phyloP scores from a whole-genome alignment of 2,797 vertebrate species.

The Danio choprae region DNA sequence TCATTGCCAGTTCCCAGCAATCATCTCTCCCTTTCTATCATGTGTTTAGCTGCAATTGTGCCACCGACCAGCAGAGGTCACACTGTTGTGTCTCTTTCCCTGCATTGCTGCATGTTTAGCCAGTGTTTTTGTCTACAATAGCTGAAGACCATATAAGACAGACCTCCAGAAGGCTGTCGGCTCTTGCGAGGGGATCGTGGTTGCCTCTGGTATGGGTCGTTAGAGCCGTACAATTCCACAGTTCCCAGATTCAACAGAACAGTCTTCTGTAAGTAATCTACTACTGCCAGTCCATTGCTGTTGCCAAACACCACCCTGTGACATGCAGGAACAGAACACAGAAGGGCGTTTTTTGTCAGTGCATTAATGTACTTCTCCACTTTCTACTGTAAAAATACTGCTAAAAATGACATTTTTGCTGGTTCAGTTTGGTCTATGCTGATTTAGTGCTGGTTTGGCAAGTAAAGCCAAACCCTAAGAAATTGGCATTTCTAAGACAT shows the following conservation, averaged over 20 bases:
- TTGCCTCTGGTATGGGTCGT: slow-evolving; percentile 96
- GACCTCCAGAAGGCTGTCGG: slow-evolving; percentile 96
- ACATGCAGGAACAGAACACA: slow-evolving; percentile 20
- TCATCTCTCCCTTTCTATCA: slow-evolving; percentile 64
- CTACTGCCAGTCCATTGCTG: slow-evolving; percentile 93
- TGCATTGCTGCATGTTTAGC: slow-evolving; percentile 11
- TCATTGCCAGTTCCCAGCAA: slow-evolving; percentile 56
- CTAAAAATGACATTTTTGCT: background rate
- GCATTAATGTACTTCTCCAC: background rate
- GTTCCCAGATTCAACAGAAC: slow-evolving; percentile 93
- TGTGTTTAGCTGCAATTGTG: slow-evolving; percentile 58
- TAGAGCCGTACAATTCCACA: slow-evolving; percentile 93
- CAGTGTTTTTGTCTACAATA: background rate
- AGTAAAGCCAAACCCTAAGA: background rate
- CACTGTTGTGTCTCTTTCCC: slow-evolving; percentile 49
- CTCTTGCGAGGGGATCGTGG: slow-evolving; percentile 95
- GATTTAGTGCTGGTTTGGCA: background rate
- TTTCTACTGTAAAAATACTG: background rate
- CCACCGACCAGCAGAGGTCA: slow-evolving; percentile 72
- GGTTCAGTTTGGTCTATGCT: background rate
- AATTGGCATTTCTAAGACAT: background rate
- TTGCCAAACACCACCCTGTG: slow-evolving; percentile 97
- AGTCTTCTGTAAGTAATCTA: slow-evolving; percentile 97
- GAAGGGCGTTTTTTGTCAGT: background rate
- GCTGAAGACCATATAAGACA: slow-evolving; percentile 53